These are phyloP conservation scores for Acrocephalus kingi DNA, from an alignment of 2,113 vertebrate species.

Conservation along the genomic window DNA sequence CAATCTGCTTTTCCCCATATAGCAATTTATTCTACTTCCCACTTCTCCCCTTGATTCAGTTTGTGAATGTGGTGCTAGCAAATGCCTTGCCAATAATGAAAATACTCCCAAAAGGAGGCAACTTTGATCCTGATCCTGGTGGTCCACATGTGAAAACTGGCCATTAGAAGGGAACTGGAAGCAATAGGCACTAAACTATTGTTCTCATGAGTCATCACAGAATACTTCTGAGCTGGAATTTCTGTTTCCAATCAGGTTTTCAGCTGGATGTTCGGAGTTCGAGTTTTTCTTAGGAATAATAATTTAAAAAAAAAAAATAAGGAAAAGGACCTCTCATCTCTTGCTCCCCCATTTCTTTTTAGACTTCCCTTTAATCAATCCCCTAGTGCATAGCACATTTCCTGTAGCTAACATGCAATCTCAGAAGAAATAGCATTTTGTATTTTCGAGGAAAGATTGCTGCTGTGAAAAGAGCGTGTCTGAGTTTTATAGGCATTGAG, in stretches of 20 bases:
- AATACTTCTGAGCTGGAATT: slow-evolving; percentile 19
- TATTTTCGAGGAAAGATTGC: neutral
- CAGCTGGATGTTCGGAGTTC: neutral
- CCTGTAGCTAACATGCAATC: neutral
- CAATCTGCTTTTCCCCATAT: neutral
- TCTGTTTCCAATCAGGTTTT: slow-evolving; percentile 48
- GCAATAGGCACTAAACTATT: slow-evolving; percentile 39
- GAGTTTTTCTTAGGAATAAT: neutral
- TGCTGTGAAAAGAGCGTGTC: neutral
- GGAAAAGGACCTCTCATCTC: neutral
- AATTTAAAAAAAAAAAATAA: neutral
- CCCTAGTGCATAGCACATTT: neutral
- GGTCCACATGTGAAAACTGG: slow-evolving; percentile 36
- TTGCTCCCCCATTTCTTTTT: neutral
- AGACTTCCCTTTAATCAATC: neutral
- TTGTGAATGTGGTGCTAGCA: neutral
- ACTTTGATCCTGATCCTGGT: slow-evolving; percentile 45
- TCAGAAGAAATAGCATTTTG: slow-evolving; percentile 12
- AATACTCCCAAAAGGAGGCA: slow-evolving; percentile 32
- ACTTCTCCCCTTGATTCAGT: neutral
- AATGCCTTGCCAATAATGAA: slow-evolving; percentile 7
- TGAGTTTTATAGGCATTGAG: neutral
- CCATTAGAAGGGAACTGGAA: slow-evolving; percentile 44
- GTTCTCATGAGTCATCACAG: slow-evolving; percentile 11
- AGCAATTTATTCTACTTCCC: slow-evolving; percentile 25